Evolutionary conservation across 35 echinoderm and acorn worm genomes (phyloP).

Genomic region (Ophiothrix spiculata): DNA sequence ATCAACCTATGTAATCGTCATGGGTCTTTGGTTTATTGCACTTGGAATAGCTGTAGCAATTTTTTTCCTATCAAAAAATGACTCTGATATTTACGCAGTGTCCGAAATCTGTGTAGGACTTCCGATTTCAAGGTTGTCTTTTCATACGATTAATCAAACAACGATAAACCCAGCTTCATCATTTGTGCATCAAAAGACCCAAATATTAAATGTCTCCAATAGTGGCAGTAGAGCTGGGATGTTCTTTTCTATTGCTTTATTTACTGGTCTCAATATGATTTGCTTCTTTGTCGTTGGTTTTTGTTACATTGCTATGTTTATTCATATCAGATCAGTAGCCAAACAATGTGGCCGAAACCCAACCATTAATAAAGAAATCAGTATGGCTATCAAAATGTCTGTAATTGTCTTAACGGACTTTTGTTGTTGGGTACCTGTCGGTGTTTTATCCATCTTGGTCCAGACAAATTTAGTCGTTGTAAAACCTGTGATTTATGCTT

Average conservation of each 20-base stretch:
- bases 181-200: neutral
- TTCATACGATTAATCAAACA: neutral
- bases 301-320: neutral
- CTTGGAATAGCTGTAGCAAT: neutral
- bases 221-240: neutral
- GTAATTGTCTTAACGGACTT: neutral
- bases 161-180: neutral
- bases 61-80: neutral
- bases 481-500: neutral
- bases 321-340: neutral
- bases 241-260: neutral
- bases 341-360: neutral
- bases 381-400: neutral
- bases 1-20: neutral
- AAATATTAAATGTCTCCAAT: neutral
- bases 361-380: neutral
- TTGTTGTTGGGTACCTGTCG: neutral
- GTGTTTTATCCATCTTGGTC: neutral
- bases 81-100: neutral
- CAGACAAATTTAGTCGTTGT: neutral
- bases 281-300: neutral
- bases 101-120: neutral
- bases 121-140: neutral
- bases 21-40: neutral
- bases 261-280: neutral